Evolutionary conservation across 2,797 vertebrate species (phyloP), one percentile per base, ranked within the genome.

Genomic region (Knipowitschia caucasica): DNA sequence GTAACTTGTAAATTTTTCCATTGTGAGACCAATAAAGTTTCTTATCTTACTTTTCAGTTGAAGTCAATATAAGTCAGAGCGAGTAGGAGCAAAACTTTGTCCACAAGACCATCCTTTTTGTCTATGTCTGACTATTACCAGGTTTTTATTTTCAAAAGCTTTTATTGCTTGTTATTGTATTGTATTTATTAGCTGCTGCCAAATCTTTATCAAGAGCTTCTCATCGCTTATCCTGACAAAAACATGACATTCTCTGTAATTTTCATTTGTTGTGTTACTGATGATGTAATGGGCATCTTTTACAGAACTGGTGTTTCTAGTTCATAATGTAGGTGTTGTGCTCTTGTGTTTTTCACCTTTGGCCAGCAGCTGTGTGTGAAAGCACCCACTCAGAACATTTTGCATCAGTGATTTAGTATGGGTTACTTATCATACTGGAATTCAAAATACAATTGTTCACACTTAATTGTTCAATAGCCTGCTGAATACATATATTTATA

Each of bases 331-430:
- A 73, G 84, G 84, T 68, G 82, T 78, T 20, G 29, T 9, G 43
- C 61, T 10, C 18, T 38, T 38, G 17, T 20, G 36, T 10, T 38
- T 20, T 67, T 78, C 70, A 62, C 52, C 55, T 69, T 65, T 27
- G 49, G 75, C 64, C 79, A 70, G 70, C 29, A 53, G 63, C 78
- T 77, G 72, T 75, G 78, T 81, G 80, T 66, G 84, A 73, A 75
- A 65, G 75, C 80, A 54, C 82, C 82, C 80, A 82, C 78, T 74
- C 82, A 1, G 64, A 66, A 68, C 52, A 75, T 77, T 78, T 82
- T 78, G 76, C 71, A 63, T 84, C 74, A 81, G 76, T 84, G 78
- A 78, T 76, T 77, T 70, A 35, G 21, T 61, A 80, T 78, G 69
- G 64, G 62, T 80, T 80, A 73, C 71, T 61, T 81, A 75, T 80